A percentile compares a stretch with the other conserved stretches of the same genome.
phyloP scores from a whole-genome alignment of 2,888 invertebrate genomes.

The Balanococcus diminutus region DNA sequence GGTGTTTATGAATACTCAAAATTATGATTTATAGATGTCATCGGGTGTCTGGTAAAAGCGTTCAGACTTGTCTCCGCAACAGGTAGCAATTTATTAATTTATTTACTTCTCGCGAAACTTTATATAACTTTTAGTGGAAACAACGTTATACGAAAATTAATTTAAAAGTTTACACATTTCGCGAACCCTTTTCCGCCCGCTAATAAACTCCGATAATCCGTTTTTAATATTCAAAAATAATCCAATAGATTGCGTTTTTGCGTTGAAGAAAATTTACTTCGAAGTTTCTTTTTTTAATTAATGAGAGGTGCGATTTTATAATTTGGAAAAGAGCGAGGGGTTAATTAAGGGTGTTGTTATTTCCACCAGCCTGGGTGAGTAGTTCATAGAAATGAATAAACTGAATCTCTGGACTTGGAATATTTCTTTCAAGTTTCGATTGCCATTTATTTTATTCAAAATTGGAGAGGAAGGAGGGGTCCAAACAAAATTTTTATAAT shows the following conservation, averaged over 20 bases:
- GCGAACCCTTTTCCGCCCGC: not conserved
- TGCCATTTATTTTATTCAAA: no score
- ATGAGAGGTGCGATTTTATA: no score
- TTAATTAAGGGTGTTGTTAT: no score
- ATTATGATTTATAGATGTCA: conserved; percentile 38
- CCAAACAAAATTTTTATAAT: no score
- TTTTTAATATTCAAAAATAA: conserved; percentile 3
- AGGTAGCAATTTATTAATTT: conserved; percentile 48
- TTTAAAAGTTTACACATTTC: conserved; percentile 28
- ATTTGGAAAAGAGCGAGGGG: no score
- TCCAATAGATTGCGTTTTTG: not conserved
- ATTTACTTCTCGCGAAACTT: conserved; percentile 38
- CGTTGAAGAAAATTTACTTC: not conserved
- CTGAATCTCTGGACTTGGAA: no score
- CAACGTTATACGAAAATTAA: conserved; percentile 35
- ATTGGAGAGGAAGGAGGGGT: no score
- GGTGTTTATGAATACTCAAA: conserved; percentile 5
- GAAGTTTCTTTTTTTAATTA: no score
- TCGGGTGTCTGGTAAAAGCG: conserved; percentile 36
- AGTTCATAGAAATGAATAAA: no score
- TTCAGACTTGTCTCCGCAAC: conserved; percentile 45
- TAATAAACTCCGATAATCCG: conserved; percentile 37
- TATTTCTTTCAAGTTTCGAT: no score
- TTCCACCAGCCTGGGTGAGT: no score
- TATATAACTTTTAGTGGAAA: conserved; percentile 36